Conservation (phyloP, 2,797 vertebrate genomes). For the Paramormyrops hopkinsi region DNA sequence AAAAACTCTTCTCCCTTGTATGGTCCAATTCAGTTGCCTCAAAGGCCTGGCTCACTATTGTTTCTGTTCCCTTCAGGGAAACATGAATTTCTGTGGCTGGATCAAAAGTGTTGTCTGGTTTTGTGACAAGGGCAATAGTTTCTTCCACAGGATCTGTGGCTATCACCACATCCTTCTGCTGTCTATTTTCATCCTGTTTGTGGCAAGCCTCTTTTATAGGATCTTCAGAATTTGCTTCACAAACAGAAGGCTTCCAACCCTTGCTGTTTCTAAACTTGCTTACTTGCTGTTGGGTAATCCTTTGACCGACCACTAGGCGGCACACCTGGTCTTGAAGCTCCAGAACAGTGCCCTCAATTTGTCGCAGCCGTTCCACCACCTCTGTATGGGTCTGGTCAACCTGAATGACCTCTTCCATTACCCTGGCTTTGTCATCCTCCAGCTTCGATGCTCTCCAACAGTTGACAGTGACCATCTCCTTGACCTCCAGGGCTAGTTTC, state of each 20-base stretch:
- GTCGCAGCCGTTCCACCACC: slow-evolving; percentile 39
- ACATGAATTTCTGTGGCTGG: slow-evolving; percentile 39
- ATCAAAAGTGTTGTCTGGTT: slow-evolving; percentile 28
- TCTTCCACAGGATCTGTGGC: slow-evolving; percentile 36
- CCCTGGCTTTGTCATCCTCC: slow-evolving; percentile 37
- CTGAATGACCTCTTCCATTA: slow-evolving; percentile 19
- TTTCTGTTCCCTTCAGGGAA: slow-evolving; percentile 48
- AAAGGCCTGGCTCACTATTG: slow-evolving; percentile 46
- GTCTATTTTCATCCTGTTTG: slow-evolving; percentile 29
- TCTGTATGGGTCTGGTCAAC: neutral
- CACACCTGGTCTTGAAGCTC: slow-evolving; percentile 49
- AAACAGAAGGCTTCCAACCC: slow-evolving; percentile 22
- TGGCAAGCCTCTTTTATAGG: slow-evolving; percentile 31
- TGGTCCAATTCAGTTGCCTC: slow-evolving; percentile 44
- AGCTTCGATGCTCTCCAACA: slow-evolving; percentile 52
- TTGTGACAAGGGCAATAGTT: slow-evolving; percentile 21
- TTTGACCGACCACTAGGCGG: slow-evolving; percentile 44
- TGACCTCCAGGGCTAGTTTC: slow-evolving; percentile 34
- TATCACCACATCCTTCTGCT: slow-evolving; percentile 49
- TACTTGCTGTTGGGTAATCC: slow-evolving; percentile 35
- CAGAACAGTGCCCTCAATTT: slow-evolving; percentile 43
- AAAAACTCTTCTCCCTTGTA: slow-evolving; percentile 46
- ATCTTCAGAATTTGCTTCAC: slow-evolving; percentile 38
- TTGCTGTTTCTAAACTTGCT: slow-evolving; percentile 26
- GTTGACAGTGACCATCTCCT: slow-evolving; percentile 49